These are phyloP conservation scores for Eledona agricola DNA, from an alignment of 2,888 invertebrate genomes.

Conservation along the genomic window DNA sequence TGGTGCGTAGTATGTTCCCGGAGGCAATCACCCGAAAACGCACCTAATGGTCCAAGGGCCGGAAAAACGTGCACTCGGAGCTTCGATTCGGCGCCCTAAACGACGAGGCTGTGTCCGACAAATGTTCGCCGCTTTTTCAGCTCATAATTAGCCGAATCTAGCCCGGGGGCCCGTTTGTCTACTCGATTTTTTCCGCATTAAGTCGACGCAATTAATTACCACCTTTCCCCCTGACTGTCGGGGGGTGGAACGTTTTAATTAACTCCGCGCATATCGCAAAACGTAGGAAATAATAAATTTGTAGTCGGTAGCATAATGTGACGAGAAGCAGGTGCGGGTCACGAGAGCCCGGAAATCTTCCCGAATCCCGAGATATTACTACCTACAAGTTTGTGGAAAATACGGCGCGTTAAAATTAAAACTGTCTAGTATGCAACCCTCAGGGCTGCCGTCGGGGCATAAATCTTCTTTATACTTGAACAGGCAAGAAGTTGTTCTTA, in stretches of 20 bases:
- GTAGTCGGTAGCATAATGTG: slow-evolving; percentile 13
- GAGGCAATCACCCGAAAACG: slow-evolving; percentile 44
- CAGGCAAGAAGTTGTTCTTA: slow-evolving; percentile 12
- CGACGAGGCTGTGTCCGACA: slow-evolving; percentile 37
- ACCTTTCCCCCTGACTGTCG: neutral
- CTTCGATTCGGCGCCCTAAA: slow-evolving; percentile 33
- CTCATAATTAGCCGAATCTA: slow-evolving; percentile 39
- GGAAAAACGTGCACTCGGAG: slow-evolving; percentile 36
- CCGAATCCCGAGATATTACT: slow-evolving; percentile 23
- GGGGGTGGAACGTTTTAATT: too few relatives aligned
- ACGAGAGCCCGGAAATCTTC: slow-evolving; percentile 23
- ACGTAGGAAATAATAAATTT: slow-evolving; percentile 17
- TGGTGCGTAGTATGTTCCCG: slow-evolving; percentile 44
- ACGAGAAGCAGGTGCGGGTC: slow-evolving; percentile 27
- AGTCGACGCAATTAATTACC: slow-evolving; percentile 5
- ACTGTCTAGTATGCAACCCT: slow-evolving; percentile 28
- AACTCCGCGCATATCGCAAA: too few relatives aligned
- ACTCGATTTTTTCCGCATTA: slow-evolving; percentile 11
- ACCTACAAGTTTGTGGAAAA: slow-evolving; percentile 27
- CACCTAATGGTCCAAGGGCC: slow-evolving; percentile 37
- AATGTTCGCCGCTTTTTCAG: slow-evolving; percentile 41
- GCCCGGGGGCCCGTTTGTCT: slow-evolving; percentile 13
- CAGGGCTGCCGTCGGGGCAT: slow-evolving; percentile 11
- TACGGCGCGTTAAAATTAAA: slow-evolving; percentile 40
- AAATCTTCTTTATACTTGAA: slow-evolving; percentile 18